Percentiles rank a stretch among this genome's conserved stretches.
Conservation (phyloP, 2,113 vertebrate genomes). For the Otus sunia region DNA sequence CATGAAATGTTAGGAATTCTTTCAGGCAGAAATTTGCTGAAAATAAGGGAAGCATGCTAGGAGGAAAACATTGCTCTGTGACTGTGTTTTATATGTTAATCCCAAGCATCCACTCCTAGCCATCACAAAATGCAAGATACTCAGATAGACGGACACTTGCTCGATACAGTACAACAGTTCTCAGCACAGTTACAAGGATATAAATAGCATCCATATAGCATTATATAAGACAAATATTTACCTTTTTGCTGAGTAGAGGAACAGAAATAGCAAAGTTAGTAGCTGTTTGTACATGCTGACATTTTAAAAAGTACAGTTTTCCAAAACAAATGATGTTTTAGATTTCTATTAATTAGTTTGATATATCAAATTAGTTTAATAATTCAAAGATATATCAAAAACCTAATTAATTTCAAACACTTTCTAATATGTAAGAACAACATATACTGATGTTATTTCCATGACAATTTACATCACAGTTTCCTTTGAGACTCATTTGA, state of each 20-base stretch:
- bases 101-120: neutral
- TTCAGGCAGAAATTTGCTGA: neutral
- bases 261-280: neutral
- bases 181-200: neutral
- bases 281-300: neutral
- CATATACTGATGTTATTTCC: neutral
- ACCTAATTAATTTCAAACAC: neutral
- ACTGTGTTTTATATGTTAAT: neutral
- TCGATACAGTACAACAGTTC: neutral
- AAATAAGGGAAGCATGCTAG: neutral
- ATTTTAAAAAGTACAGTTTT: neutral
- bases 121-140: neutral
- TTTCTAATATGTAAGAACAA: neutral
- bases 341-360: neutral
- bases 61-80: neutral
- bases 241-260: neutral
- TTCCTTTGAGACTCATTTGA: neutral
- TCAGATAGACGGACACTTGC: neutral
- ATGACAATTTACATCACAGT: neutral
- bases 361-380: conserved; percentile 9
- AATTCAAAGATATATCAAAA: neutral
- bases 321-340: neutral
- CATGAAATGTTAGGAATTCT: neutral
- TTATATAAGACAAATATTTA: neutral
- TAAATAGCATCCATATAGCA: neutral